These are phyloP conservation scores for Bambusicola thoracicus DNA, from an alignment of 2,113 vertebrate species.

Conservation along the genomic window DNA sequence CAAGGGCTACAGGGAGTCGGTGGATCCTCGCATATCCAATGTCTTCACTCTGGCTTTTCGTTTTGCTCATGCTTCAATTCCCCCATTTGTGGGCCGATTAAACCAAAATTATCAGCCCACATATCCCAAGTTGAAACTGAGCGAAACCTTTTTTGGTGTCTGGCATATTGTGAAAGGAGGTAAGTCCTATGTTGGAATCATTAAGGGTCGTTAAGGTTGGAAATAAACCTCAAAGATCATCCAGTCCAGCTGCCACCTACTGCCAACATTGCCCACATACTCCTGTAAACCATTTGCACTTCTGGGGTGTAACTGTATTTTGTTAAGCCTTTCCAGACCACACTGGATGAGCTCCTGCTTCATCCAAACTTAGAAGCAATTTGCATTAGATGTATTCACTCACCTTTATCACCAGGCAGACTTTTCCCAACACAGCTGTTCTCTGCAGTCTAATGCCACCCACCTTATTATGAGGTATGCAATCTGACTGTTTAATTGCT, in stretches of 20 bases:
- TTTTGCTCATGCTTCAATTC: constrained; percentile 87
- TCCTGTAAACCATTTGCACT: background rate
- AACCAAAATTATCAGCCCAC: constrained; percentile 69
- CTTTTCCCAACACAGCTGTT: background rate
- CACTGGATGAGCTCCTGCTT: background rate
- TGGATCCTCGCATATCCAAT: constrained; percentile 86
- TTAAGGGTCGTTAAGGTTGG: no score
- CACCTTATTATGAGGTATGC: background rate
- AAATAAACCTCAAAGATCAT: no score
- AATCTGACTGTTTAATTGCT: background rate
- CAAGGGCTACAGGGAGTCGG: constrained; percentile 71
- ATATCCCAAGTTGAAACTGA: constrained; percentile 76
- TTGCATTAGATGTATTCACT: background rate
- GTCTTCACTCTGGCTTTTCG: constrained; percentile 90
- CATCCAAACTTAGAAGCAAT: background rate
- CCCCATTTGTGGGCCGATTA: constrained; percentile 80
- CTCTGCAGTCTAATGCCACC: background rate
- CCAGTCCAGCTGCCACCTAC: no score
- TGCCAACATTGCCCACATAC: no score
- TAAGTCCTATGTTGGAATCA: constrained; percentile 16
- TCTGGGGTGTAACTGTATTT: background rate
- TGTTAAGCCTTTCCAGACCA: background rate
- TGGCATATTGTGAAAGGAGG: constrained; percentile 89
- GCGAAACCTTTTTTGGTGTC: constrained; percentile 81
- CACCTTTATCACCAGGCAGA: background rate